Conservation (phyloP, 2,888 invertebrate species). For the Eurytoma adleriae region DNA sequence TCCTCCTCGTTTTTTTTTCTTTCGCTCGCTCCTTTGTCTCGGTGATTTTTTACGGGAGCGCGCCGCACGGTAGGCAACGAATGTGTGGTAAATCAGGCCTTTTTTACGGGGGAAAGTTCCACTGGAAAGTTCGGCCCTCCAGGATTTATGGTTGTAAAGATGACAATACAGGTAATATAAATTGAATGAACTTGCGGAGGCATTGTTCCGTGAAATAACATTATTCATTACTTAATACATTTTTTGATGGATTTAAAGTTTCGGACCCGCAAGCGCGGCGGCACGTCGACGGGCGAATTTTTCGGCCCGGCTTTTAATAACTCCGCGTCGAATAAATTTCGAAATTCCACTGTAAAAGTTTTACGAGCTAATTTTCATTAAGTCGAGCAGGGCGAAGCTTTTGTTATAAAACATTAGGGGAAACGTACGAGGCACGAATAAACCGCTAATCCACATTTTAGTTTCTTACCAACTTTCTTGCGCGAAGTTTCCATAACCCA, state of each 20-base stretch:
- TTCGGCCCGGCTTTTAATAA: too few relatives aligned
- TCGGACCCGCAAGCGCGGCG: not conserved
- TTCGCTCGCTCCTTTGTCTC: slow-evolving; percentile 9
- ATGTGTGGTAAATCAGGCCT: slow-evolving; percentile 31
- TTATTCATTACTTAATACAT: slow-evolving; percentile 29
- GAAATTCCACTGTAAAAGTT: too few relatives aligned
- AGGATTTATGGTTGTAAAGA: slow-evolving; percentile 26
- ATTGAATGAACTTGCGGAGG: slow-evolving; percentile 12
- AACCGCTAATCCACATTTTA: too few relatives aligned
- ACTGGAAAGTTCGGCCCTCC: not conserved
- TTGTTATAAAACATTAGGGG: too few relatives aligned
- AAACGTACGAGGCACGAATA: too few relatives aligned
- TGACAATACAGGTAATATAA: slow-evolving; percentile 36
- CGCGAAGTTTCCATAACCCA: too few relatives aligned
- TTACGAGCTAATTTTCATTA: too few relatives aligned
- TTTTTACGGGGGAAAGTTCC: slow-evolving; percentile 12
- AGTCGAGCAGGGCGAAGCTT: too few relatives aligned
- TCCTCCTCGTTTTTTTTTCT: not conserved
- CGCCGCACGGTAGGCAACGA: not conserved
- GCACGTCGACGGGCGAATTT: too few relatives aligned
- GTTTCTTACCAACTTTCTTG: too few relatives aligned
- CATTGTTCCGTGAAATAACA: slow-evolving; percentile 1
- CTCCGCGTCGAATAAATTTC: too few relatives aligned
- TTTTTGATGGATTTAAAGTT: slow-evolving; percentile 1
- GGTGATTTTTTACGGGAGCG: not conserved